phyloP scores from a whole-genome alignment of 2,113 vertebrate species.

The Gymnogyps californianus region DNA sequence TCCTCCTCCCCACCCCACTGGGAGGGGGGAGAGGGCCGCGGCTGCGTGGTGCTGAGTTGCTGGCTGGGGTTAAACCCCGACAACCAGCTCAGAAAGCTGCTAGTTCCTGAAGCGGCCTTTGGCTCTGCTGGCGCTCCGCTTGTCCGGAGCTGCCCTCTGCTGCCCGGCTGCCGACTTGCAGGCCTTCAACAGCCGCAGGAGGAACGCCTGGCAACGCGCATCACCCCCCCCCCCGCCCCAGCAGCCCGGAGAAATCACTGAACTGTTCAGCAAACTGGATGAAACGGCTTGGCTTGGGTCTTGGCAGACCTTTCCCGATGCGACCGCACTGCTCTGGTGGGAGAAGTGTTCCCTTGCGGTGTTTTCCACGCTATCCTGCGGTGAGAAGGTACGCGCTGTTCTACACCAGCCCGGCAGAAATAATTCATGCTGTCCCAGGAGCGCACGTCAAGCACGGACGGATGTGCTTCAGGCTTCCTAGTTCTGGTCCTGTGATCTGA shows the following conservation, averaged over 20 bases:
- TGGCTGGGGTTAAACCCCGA: too few species aligned
- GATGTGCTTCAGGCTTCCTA: neutral
- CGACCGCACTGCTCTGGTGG: too few species aligned
- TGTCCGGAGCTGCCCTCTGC: neutral
- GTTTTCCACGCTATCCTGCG: accelerated
- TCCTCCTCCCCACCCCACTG: too few species aligned
- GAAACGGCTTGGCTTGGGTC: neutral
- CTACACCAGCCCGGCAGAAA: accelerated
- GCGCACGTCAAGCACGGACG: accelerated
- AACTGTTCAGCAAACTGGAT: too few species aligned
- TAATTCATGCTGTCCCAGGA: accelerated
- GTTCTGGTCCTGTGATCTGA: neutral
- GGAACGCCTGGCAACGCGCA: neutral
- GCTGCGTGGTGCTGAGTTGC: too few species aligned
- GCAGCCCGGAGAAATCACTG: neutral
- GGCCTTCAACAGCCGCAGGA: too few species aligned
- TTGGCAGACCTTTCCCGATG: too few species aligned
- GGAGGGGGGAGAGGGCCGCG: too few species aligned
- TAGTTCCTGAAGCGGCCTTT: too few species aligned
- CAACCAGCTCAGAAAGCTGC: too few species aligned
- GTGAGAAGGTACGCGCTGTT: accelerated
- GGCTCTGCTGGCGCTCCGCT: too few species aligned
- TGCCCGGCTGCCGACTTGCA: neutral
- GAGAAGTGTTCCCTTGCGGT: neutral
- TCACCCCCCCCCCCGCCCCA: neutral